phyloP scores from a whole-genome alignment of 2,113 vertebrate genomes.

The Anoura caudifer region DNA sequence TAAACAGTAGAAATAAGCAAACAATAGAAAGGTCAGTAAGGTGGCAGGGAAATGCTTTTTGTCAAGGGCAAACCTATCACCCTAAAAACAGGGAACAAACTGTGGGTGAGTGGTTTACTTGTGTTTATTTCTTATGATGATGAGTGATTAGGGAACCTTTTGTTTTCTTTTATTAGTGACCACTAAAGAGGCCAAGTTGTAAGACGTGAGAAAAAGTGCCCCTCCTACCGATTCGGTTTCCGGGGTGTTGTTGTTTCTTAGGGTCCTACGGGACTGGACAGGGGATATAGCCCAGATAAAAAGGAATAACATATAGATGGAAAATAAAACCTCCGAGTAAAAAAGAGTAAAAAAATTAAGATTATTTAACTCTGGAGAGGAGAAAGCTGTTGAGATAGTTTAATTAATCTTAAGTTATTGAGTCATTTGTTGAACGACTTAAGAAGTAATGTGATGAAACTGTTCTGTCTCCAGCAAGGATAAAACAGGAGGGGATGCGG shows the following conservation, averaged over 20 bases:
- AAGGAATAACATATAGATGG: background rate
- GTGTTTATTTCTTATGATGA: background rate
- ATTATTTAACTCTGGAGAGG: background rate
- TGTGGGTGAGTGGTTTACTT: background rate
- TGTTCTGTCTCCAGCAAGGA: background rate
- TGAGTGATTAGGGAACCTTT: background rate
- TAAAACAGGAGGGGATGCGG: background rate
- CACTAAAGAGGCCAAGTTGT: background rate
- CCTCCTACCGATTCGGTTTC: background rate
- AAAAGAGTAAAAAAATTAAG: background rate
- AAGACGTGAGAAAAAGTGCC: background rate
- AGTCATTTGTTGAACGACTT: background rate
- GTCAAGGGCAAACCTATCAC: background rate
- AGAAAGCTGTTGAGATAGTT: conserved; percentile 20
- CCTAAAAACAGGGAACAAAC: background rate
- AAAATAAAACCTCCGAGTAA: background rate
- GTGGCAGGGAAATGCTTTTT: background rate
- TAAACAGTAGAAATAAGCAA: background rate
- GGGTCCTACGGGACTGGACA: background rate
- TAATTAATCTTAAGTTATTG: background rate
- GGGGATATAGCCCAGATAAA: conserved; percentile 11
- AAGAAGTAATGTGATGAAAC: background rate
- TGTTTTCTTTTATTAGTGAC: background rate
- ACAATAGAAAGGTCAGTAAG: background rate
- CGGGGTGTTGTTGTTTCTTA: background rate